A percentile compares a stretch with the other conserved stretches of the same genome.
Conservation (phyloP, 37 sponge, comb jelly and placozoan genomes). For the Ianthella basta region DNA sequence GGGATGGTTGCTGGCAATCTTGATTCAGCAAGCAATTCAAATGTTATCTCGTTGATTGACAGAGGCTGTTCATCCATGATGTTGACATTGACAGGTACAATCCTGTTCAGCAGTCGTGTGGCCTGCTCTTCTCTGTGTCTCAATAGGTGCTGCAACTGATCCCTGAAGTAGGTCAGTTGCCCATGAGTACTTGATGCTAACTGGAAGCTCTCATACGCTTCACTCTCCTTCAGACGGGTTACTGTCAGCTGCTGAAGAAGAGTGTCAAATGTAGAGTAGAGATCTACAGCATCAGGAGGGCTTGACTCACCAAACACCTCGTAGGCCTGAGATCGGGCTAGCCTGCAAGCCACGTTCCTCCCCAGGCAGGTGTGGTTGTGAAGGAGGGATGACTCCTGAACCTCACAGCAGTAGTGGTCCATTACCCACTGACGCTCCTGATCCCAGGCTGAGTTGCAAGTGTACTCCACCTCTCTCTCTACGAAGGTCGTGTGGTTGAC, state of each 20-base stretch:
- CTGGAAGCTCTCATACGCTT: not conserved
- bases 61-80: not conserved
- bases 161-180: not conserved
- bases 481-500: not conserved
- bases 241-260: not conserved
- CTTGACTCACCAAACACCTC: not conserved
- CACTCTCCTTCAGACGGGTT: not conserved
- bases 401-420: constrained; percentile 18
- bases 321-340: not conserved
- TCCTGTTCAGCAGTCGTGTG: not conserved
- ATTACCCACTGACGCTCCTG: not conserved
- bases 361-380: constrained; percentile 2
- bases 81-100: not conserved
- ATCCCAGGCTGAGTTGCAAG: not conserved
- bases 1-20: not conserved
- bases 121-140: not conserved
- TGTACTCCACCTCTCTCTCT: not conserved
- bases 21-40: not conserved
- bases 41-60: not conserved
- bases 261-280: constrained; percentile 6
- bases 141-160: not conserved
- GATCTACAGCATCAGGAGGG: not conserved
- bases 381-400: not conserved
- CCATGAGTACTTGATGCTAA: not conserved
- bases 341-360: constrained; percentile 12